Evolutionary conservation across 2,888 invertebrate species (phyloP), one percentile per base, ranked within the genome.

Genomic region (Andricus curvator): DNA sequence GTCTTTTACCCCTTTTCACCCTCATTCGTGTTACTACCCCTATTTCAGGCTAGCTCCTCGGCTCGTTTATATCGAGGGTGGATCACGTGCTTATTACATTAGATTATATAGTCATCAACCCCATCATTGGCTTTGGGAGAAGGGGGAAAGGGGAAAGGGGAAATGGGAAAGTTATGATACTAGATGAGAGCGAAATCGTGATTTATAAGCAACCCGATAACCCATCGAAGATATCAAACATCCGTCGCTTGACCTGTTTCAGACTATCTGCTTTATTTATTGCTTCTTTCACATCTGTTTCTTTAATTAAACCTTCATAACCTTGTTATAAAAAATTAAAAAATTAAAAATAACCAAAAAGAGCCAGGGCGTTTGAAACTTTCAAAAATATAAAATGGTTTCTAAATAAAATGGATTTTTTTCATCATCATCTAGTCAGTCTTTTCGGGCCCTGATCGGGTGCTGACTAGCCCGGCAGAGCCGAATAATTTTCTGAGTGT

Each of bases 181-280:
- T 83, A 84, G 83, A 83, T 84, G 84, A 85, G 83, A 82, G 66
- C 77, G 79, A 76, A 65, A 82, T 83, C 84, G 85, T 91, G 91
- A 92, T 92, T 92, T 91, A 92, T 90, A 89, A 89, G 88, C 87
- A 86, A 85, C 84, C 83, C 87, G 92, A 92, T 92, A 92, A 89
- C 87, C 87, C 84, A 78, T 78, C 82, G 78, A 84, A 87, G 90
- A 91, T 91, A 91, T 85, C 85, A 83, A 88, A 87, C 80, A 85
- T 82, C 87, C 84, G 81, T 66, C 66, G 68, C 74, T 74, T n/a
- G 33, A 56, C 51, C 70, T 56, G 70, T 33, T 70, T 48, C 51
- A 77, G 80, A 82, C 80, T 79, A 51, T 83, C 77, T 83, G 82
- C 84, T 86, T 82, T 79, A 84, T 81, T 82, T 79, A 83, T 80